These are phyloP conservation scores for Varanus salvator DNA, from an alignment of 2,113 vertebrate species.

Conservation along the genomic window DNA sequence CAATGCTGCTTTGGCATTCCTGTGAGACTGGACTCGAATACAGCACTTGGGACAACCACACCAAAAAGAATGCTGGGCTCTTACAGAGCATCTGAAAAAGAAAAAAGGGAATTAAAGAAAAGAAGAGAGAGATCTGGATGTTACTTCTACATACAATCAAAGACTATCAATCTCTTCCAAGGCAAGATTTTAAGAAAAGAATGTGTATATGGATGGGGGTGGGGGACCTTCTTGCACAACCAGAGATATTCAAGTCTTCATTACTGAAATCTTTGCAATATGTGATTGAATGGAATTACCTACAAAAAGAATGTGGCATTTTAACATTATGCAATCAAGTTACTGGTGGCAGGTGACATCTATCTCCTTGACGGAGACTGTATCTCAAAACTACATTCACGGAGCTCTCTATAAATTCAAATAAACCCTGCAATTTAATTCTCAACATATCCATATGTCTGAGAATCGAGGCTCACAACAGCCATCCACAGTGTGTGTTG, in stretches of 20 bases:
- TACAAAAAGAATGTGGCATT: constrained; percentile 74
- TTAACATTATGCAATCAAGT: constrained; percentile 74
- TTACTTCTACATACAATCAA: constrained; percentile 32
- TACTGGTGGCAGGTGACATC: constrained; percentile 75
- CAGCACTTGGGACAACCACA: too few relatives aligned
- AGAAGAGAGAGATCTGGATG: neutral
- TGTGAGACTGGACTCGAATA: too few relatives aligned
- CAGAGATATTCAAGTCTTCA: constrained; percentile 68
- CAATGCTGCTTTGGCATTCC: too few relatives aligned
- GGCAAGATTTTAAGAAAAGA: constrained; percentile 37
- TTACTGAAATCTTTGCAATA: constrained; percentile 71
- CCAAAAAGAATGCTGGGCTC: too few relatives aligned
- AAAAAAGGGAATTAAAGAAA: too few relatives aligned
- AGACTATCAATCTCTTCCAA: constrained; percentile 39
- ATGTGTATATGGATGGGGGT: neutral
- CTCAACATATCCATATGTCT: constrained; percentile 78
- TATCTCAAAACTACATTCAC: constrained; percentile 75
- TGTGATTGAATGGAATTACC: constrained; percentile 73
- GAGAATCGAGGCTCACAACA: constrained; percentile 72
- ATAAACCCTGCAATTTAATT: constrained; percentile 79
- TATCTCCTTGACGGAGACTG: constrained; percentile 73
- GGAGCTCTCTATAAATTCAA: constrained; percentile 77
- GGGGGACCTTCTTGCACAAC: neutral
- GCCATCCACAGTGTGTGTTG: constrained; percentile 71
- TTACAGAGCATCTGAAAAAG: neutral